Percentiles rank a stretch among this genome's conserved stretches.
phyloP scores from a whole-genome alignment of 2,888 invertebrate genomes.

The Lycia hirtaria region DNA sequence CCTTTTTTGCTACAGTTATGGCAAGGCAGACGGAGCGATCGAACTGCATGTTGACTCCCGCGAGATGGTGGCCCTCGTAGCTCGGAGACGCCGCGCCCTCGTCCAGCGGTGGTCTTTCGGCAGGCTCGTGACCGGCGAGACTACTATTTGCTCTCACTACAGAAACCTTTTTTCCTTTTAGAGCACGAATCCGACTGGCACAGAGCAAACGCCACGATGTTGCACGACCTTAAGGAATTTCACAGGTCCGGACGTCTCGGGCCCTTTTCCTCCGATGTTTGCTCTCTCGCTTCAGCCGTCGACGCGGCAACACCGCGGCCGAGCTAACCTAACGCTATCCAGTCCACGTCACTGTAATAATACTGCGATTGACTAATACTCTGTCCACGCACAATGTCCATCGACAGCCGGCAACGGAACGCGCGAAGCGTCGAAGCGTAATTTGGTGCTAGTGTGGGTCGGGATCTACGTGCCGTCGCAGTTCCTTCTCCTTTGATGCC shows the following conservation, averaged over 20 bases:
- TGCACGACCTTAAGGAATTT: constrained; percentile 83
- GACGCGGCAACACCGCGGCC: constrained; percentile 73
- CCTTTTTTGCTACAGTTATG: constrained; percentile 78
- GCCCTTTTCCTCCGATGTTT: constrained; percentile 79
- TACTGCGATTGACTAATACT: constrained; percentile 86
- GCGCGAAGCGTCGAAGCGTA: constrained; percentile 83
- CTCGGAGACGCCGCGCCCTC: constrained; percentile 33
- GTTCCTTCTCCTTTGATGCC: constrained; percentile 77
- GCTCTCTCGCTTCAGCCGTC: constrained; percentile 82
- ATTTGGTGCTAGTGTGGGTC: constrained; percentile 70
- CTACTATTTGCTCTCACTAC: constrained; percentile 79
- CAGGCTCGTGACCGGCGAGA: constrained; percentile 78
- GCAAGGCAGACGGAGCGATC: constrained; percentile 75
- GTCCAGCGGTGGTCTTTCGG: constrained; percentile 78
- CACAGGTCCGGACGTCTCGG: constrained; percentile 77
- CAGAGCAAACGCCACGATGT: constrained; percentile 83
- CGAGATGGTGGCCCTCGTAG: constrained; percentile 31
- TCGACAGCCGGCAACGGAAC: constrained; percentile 82
- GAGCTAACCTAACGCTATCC: constrained; percentile 81
- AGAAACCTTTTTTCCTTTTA: constrained; percentile 83
- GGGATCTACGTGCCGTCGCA: constrained; percentile 78
- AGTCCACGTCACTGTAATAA: constrained; percentile 84
- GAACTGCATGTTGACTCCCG: constrained; percentile 42
- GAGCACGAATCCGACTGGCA: constrained; percentile 78
- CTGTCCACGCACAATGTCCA: constrained; percentile 83